Conservation (phyloP, 1,140 invertebrate species). For the Cherax quadricarinatus region DNA sequence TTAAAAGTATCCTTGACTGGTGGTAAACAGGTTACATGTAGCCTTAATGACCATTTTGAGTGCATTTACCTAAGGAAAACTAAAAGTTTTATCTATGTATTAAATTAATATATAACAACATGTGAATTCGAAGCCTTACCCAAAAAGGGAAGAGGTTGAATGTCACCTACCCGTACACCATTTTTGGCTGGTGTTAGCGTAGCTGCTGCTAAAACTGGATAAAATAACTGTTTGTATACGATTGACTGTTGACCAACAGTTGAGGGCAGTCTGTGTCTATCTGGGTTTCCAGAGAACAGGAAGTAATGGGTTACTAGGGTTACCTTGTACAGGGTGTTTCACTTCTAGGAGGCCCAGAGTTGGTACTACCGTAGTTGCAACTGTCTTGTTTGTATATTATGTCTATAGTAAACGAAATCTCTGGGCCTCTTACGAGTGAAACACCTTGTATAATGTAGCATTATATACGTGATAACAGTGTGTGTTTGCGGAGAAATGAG, state of each 20-base stretch:
- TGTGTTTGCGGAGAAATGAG: background rate
- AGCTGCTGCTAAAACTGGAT: background rate
- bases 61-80: background rate
- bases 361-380: too few species aligned
- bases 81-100: background rate
- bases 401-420: too few species aligned
- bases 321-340: background rate
- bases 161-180: background rate
- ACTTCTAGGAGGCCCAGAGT: too few species aligned
- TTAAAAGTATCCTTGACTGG: too few species aligned
- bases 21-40: too few species aligned
- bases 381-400: too few species aligned
- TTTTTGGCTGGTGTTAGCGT: background rate
- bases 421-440: too few species aligned
- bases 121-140: constrained; percentile 8
- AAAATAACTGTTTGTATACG: background rate
- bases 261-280: background rate
- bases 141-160: background rate
- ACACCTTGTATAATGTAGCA: too few species aligned
- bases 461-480: too few species aligned
- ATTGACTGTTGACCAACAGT: background rate
- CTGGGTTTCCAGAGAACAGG: background rate
- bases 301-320: background rate
- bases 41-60: background rate
- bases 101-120: background rate